phyloP scores from a whole-genome alignment of 64 coral and sea anemone genomes.

The Trachythela sp. region DNA sequence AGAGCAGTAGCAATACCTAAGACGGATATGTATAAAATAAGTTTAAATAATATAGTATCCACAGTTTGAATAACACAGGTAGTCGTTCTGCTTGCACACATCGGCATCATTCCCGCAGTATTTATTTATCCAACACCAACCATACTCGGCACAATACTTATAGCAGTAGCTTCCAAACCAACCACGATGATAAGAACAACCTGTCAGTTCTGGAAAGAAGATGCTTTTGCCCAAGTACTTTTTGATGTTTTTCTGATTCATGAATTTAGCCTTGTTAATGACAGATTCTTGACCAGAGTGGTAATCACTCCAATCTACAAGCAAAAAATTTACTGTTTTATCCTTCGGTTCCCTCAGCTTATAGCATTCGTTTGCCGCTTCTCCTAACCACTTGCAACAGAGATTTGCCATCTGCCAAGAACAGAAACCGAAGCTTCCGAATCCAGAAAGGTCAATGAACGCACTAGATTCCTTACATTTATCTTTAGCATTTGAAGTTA shows the following conservation, averaged over 20 bases:
- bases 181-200: not conserved
- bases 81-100: not conserved
- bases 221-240: not conserved
- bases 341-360: not conserved
- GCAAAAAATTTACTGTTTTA: slow-evolving; percentile 36
- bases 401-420: not conserved
- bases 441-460: no score
- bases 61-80: not conserved
- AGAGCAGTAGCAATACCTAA: no score
- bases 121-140: slow-evolving; percentile 18
- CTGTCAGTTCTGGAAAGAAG: not conserved
- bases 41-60: not conserved
- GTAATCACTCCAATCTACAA: slow-evolving; percentile 36
- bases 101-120: not conserved
- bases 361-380: slow-evolving; percentile 22
- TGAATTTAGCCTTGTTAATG: not conserved
- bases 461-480: not conserved
- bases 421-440: not conserved
- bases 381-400: slow-evolving; percentile 27
- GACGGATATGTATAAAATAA: no score
- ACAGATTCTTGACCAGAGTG: not conserved
- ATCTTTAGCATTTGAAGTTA: not conserved
- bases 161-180: not conserved
- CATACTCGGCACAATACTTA: slow-evolving; percentile 19
- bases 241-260: slow-evolving; percentile 37